These are phyloP conservation scores for Tylochromis polylepis DNA, from an alignment of 2,113 vertebrate species.

Conservation along the genomic window DNA sequence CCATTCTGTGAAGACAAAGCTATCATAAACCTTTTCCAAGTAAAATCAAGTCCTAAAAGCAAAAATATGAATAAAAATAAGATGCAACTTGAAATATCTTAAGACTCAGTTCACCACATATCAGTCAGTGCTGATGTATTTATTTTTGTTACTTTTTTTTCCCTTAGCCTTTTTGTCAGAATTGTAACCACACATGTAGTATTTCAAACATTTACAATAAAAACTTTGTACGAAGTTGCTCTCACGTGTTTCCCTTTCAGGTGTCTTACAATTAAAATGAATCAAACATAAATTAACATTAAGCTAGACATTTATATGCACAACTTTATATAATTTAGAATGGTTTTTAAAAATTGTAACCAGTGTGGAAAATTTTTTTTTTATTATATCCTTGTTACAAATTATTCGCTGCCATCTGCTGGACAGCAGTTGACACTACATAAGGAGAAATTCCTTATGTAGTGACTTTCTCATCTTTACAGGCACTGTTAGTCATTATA, in stretches of 20 bases:
- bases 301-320: neutral
- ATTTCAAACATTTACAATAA: constrained; percentile 72
- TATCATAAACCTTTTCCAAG: neutral
- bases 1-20: constrained; percentile 5
- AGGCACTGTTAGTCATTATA: neutral
- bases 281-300: neutral
- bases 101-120: neutral
- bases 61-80: neutral
- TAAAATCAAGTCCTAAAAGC: neutral
- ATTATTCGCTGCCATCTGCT: constrained; percentile 23
- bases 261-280: neutral
- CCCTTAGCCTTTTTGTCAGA: constrained; percentile 40
- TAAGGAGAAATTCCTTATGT: neutral
- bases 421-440: neutral
- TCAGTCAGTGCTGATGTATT: constrained; percentile 66
- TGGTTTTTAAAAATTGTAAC: neutral
- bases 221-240: constrained; percentile 61
- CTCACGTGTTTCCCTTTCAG: neutral
- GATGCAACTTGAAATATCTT: neutral
- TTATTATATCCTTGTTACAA: neutral
- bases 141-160: constrained; percentile 69
- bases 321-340: neutral
- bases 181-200: constrained; percentile 64
- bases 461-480: neutral
- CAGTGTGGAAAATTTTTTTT: neutral